Base-by-base conservation (phyloP, 2,888 invertebrate genomes). In the Drosophila parthenogenetica region DNA sequence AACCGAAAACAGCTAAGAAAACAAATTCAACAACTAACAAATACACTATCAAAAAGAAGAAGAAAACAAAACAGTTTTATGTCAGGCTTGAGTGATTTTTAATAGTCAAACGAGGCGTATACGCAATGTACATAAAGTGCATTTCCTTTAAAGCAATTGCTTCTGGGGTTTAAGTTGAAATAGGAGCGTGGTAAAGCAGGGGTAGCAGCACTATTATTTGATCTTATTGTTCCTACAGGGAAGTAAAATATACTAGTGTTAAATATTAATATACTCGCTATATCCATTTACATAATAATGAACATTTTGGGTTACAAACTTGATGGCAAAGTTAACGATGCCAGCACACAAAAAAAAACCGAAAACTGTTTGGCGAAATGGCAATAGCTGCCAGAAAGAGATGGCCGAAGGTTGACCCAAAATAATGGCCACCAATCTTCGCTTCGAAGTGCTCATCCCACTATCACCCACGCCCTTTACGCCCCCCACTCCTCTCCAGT, bases 361-460 rank as follows among this genome's bases (percentile, higher is more conserved):
- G 29, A 29, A 29, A 29, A 55, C 60, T 78, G 60, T 68, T 57
- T 45, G 49, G 39, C 51, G 67, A 58, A 71, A 73, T 13, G 22
- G 65, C 77, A 37, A 50, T 59, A 58, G 49, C 42, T 7, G 54
- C 16, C n/a, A 42, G 64, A 72, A 55, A 71, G 70, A 69, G 74
- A 83, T 58, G 65, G 79, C 54, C 49, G 32, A 73, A 63, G 66
- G 67, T 68, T 84, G 72, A 88, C 87, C 86, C 67, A 86, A 82
- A 88, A 87, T 69, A 66, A 81, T 62, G 80, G 63, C 77, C 68
- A 83, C 76, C 76, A 79, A 76, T 76, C 76, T 76, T 76, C 79
- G 68, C 58, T 54, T 59, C 61, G 29, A 29, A 59, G 60, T 43
- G 40, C 16, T 19, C 29, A 19, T 45, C 37, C n/a, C 39, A 32